A percentile compares a stretch with the other conserved stretches of the same genome.
Conservation (phyloP, 2,113 vertebrate genomes). For the Oreochromis niloticus region DNA sequence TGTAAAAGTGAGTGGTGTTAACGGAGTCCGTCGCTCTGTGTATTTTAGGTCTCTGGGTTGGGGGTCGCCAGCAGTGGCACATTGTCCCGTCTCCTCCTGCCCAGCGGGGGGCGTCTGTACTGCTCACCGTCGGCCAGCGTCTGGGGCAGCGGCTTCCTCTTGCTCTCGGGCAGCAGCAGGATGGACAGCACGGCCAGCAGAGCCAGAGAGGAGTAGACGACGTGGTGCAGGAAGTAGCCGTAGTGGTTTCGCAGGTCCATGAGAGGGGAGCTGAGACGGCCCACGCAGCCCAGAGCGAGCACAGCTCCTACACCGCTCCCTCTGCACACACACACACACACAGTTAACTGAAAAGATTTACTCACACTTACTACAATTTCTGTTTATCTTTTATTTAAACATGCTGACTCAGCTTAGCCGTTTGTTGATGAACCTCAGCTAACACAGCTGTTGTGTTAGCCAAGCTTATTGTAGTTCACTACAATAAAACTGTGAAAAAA, state of each 20-base stretch:
- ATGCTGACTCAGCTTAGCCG: background rate
- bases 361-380: background rate
- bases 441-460: background rate
- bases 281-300: constrained; percentile 79
- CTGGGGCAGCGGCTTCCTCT: constrained; percentile 85
- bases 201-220: constrained; percentile 83
- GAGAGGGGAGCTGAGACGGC: constrained; percentile 81
- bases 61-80: constrained; percentile 85
- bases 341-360: background rate
- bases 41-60: constrained; percentile 74
- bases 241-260: constrained; percentile 85
- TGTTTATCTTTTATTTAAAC: background rate
- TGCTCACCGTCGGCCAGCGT: constrained; percentile 82
- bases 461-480: background rate
- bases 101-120: constrained; percentile 80
- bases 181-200: constrained; percentile 87
- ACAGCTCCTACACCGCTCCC: constrained; percentile 77
- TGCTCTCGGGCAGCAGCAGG: constrained; percentile 86
- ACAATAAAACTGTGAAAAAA: background rate
- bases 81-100: constrained; percentile 77
- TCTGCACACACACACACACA: constrained; percentile 49
- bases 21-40: background rate
- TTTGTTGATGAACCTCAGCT: background rate
- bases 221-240: constrained; percentile 87
- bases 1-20: background rate